Conservation (phyloP, 2,113 vertebrate genomes). For the Sinosuthora webbiana region DNA sequence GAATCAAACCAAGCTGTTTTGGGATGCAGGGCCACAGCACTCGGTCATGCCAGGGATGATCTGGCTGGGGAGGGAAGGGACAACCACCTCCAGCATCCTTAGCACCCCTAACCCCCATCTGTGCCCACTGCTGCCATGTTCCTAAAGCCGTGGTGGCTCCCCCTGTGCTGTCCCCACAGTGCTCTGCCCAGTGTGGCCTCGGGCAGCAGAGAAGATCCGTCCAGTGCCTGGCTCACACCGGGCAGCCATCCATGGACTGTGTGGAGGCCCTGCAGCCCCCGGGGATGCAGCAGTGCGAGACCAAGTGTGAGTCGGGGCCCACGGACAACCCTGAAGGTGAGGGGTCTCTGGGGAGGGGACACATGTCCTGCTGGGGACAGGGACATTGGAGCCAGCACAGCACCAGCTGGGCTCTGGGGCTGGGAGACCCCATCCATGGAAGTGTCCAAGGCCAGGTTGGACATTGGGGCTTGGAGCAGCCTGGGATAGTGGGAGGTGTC, state of each 20-base stretch:
- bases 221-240: slow-evolving; percentile 86
- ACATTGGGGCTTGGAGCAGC: rapidly evolving
- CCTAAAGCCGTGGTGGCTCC: background rate
- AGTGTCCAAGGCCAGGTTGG: background rate
- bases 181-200: slow-evolving; percentile 88
- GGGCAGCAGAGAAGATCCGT: slow-evolving; percentile 91
- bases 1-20: background rate
- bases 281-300: slow-evolving; percentile 89
- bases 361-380: rapidly evolving
- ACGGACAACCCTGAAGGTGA: slow-evolving; percentile 91
- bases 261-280: slow-evolving; percentile 82
- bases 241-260: slow-evolving; percentile 86
- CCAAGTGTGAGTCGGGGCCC: slow-evolving; percentile 85
- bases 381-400: background rate
- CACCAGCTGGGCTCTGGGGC: rapidly evolving
- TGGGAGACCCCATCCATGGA: background rate
- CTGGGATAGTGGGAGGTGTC: background rate
- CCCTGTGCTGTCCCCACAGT: slow-evolving; percentile 69
- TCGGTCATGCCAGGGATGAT: rapidly evolving
- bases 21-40: rapidly evolving
- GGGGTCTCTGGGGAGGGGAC: background rate
- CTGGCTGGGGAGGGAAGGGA: background rate
- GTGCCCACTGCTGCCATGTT: rapidly evolving
- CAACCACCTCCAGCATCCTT: background rate
- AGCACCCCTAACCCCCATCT: background rate